Conservation (phyloP, 2,113 vertebrate genomes). For the Solenodon paradoxus region DNA sequence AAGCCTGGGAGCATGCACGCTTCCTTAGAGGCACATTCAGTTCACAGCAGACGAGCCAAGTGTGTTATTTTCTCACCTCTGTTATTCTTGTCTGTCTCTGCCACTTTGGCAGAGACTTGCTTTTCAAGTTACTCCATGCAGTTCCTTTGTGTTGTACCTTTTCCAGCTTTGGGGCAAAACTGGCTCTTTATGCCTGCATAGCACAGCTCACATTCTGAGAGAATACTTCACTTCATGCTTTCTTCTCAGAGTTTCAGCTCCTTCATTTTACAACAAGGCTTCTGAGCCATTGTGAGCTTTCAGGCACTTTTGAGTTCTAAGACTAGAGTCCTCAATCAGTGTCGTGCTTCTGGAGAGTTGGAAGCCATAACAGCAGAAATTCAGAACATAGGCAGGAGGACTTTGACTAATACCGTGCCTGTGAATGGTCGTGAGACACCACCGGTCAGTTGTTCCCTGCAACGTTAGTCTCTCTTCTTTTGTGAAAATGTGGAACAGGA, state of each 20-base stretch:
- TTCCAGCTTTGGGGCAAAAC: background rate
- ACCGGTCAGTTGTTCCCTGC: background rate
- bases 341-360: background rate
- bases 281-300: background rate
- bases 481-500: background rate
- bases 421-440: background rate
- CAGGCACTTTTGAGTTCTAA: background rate
- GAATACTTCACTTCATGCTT: background rate
- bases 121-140: background rate
- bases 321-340: background rate
- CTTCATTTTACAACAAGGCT: conserved; percentile 3
- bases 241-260: background rate
- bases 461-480: background rate
- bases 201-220: background rate
- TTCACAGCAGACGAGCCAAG: background rate
- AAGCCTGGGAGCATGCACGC: background rate
- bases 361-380: background rate
- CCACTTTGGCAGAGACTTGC: background rate
- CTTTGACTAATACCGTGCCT: background rate
- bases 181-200: background rate
- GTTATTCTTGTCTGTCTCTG: background rate
- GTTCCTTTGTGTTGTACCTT: background rate
- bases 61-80: background rate
- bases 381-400: background rate
- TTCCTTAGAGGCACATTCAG: background rate